Percentiles rank a stretch among this genome's conserved stretches.
Evolutionary conservation across 64 coral and sea anemone species (phyloP).

Genomic region (Acropora tenuis): DNA sequence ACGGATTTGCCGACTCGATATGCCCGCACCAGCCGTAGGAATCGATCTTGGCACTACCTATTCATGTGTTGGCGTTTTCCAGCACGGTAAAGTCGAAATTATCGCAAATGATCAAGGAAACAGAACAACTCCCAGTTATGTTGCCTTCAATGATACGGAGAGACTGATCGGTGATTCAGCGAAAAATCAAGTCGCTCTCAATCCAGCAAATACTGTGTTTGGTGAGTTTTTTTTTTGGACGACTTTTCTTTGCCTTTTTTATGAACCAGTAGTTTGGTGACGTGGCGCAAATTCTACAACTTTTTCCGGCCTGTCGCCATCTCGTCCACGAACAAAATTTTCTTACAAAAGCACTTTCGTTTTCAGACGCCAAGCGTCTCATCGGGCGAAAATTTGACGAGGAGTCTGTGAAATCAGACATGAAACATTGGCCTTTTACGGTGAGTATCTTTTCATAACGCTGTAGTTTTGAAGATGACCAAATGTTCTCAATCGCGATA

Average conservation of each 20-base stretch:
- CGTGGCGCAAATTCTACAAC: neutral
- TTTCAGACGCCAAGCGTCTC: conserved; percentile 82
- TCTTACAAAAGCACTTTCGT: conserved; percentile 12
- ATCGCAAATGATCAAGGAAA: conserved; percentile 89
- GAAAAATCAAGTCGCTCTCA: conserved; percentile 88
- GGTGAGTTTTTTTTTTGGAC: conserved; percentile 42
- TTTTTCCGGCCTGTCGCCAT: conserved; percentile 1
- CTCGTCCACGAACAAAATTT: neutral
- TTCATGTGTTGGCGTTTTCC: conserved; percentile 86
- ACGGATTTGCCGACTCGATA: neutral
- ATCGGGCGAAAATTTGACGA: conserved; percentile 81
- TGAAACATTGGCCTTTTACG: conserved; percentile 88
- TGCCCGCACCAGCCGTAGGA: conserved; percentile 66
- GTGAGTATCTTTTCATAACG: conserved; percentile 16
- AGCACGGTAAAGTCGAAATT: conserved; percentile 89
- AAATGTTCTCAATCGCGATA: neutral
- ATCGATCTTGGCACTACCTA: conserved; percentile 91
- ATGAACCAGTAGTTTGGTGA: neutral
- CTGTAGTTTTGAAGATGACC: neutral
- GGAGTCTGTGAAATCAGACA: conserved; percentile 35
- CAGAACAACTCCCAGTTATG: conserved; percentile 82
- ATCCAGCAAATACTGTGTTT: conserved; percentile 77
- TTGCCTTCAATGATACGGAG: conserved; percentile 77
- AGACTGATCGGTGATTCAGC: conserved; percentile 81
- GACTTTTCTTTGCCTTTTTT: neutral